Conservation (phyloP, 2,888 invertebrate species). For the Melinopterus prodromus region DNA sequence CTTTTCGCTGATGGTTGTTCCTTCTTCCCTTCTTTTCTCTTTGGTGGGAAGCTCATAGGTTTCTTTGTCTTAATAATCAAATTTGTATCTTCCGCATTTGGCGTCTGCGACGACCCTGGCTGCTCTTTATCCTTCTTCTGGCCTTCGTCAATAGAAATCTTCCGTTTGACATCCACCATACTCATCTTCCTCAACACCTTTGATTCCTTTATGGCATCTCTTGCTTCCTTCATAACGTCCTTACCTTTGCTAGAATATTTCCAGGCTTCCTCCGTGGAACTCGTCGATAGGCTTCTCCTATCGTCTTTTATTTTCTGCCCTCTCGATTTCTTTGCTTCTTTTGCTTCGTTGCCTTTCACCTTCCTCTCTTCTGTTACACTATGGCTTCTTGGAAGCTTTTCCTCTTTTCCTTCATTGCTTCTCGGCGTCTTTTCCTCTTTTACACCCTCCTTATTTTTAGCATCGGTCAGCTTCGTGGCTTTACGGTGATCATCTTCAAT, state of each 20-base stretch:
- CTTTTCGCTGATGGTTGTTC: neutral
- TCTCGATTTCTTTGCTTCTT: constrained; percentile 5
- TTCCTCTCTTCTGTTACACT: constrained; percentile 4
- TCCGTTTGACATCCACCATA: neutral
- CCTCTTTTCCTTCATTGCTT: neutral
- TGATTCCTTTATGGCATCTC: neutral
- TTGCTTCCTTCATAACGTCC: neutral
- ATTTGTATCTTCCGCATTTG: neutral
- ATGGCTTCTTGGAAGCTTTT: neutral
- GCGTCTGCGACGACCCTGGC: neutral
- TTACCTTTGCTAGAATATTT: neutral
- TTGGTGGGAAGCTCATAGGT: neutral
- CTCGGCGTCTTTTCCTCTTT: neutral
- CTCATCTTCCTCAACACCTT: neutral
- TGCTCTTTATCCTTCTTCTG: neutral
- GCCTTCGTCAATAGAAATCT: neutral
- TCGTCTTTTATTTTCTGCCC: neutral
- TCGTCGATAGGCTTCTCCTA: neutral
- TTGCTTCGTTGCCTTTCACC: neutral
- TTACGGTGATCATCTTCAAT: neutral
- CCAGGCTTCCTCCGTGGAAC: neutral
- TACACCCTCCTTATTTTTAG: neutral
- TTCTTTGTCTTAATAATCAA: neutral
- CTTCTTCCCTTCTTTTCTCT: constrained; percentile 11
- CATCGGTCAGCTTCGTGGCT: neutral